Conservation (phyloP, 1,140 invertebrate genomes). For the Uloborus diversus region DNA sequence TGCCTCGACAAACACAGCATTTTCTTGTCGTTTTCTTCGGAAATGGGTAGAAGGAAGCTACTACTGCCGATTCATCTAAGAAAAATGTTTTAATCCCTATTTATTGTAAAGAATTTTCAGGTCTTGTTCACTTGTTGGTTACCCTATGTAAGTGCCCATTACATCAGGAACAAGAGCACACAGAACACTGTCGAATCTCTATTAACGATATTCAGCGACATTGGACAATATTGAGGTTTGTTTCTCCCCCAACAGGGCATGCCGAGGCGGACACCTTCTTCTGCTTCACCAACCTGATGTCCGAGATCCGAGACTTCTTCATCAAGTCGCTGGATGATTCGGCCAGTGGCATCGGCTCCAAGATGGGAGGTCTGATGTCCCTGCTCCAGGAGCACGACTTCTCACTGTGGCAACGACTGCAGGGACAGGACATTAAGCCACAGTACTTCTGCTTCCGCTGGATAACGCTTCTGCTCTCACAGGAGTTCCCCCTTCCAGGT, state of each 20-base stretch:
- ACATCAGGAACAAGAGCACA: no score
- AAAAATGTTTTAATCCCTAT: no score
- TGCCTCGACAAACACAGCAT: no score
- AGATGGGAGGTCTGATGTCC: constrained; percentile 81
- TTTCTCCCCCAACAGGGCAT: constrained; percentile 73
- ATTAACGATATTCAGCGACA: no score
- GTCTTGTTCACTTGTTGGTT: no score
- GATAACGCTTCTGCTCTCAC: constrained; percentile 94
- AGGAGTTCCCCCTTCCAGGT: constrained; percentile 93
- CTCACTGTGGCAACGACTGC: constrained; percentile 78
- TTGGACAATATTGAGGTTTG: no score
- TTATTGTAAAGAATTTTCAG: no score
- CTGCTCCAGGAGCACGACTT: constrained; percentile 81
- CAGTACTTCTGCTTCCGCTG: constrained; percentile 98
- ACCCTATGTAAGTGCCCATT: no score
- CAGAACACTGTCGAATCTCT: no score
- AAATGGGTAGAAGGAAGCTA: no score
- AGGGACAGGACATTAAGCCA: constrained; percentile 83
- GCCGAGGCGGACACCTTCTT: constrained; percentile 98
- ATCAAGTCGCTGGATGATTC: constrained; percentile 95
- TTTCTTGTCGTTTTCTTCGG: no score
- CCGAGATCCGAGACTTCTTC: constrained; percentile 96
- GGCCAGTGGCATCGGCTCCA: constrained; percentile 82
- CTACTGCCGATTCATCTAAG: no score
- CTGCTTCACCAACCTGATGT: constrained; percentile 80